These are phyloP conservation scores for Ciconia boyciana DNA, from an alignment of 2,113 vertebrate genomes.

Conservation along the genomic window DNA sequence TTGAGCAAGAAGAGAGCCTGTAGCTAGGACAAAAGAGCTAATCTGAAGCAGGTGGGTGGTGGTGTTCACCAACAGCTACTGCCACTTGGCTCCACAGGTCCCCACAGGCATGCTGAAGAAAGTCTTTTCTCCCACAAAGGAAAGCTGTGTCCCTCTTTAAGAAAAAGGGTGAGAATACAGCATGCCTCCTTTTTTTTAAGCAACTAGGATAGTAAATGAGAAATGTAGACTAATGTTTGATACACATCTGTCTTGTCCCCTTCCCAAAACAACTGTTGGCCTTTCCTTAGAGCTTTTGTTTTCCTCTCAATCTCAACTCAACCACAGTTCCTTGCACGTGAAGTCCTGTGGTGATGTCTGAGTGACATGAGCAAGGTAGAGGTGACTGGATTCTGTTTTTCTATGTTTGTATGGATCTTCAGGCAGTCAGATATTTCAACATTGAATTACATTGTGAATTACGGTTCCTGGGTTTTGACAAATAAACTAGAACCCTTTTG, in stretches of 20 bases:
- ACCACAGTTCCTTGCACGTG: background rate
- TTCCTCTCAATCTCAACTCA: background rate
- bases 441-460: background rate
- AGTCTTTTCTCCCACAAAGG: background rate
- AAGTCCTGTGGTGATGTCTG: background rate
- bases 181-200: background rate
- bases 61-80: background rate
- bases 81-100: background rate
- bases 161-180: background rate
- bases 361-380: background rate
- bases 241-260: no score
- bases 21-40: background rate
- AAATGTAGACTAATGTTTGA: background rate
- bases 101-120: background rate
- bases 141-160: background rate
- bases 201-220: background rate
- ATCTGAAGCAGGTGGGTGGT: background rate
- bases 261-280: background rate
- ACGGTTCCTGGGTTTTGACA: background rate
- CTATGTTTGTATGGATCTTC: background rate
- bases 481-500: background rate
- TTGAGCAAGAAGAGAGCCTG: background rate
- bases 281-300: background rate
- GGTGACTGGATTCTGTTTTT: background rate
- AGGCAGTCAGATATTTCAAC: background rate